A percentile compares a stretch with the other conserved stretches of the same genome.
Conservation (phyloP, 2,797 vertebrate species). For the Sciaenops ocellatus region DNA sequence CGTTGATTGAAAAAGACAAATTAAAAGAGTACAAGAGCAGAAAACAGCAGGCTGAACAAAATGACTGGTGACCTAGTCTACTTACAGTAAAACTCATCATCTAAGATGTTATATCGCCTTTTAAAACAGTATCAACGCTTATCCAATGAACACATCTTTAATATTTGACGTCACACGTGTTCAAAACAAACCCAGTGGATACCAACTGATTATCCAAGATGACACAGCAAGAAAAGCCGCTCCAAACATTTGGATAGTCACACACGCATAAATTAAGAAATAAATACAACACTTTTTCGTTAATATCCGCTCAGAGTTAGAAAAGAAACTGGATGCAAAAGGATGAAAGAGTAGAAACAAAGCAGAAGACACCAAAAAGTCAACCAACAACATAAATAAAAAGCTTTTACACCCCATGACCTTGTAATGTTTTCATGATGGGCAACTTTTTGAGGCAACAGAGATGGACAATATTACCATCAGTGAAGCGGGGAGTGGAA, state of each 20-base stretch:
- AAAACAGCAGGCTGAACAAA: slow-evolving; percentile 48
- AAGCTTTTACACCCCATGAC: slow-evolving; percentile 23
- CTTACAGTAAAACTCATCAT: slow-evolving; percentile 49
- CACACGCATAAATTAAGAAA: slow-evolving; percentile 78
- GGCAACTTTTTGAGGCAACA: slow-evolving; percentile 37
- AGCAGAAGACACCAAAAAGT: slow-evolving; percentile 17
- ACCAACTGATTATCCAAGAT: slow-evolving; percentile 48
- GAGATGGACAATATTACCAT: slow-evolving; percentile 8
- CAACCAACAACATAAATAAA: slow-evolving; percentile 36
- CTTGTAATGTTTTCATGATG: slow-evolving; percentile 13
- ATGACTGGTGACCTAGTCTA: slow-evolving; percentile 19
- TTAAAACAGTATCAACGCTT: slow-evolving; percentile 42
- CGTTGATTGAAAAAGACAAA: slow-evolving; percentile 37
- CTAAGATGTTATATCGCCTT: slow-evolving; percentile 27
- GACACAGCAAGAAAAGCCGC: slow-evolving; percentile 56
- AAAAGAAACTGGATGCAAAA: slow-evolving; percentile 30
- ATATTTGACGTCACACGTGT: slow-evolving; percentile 23
- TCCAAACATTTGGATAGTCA: slow-evolving; percentile 68
- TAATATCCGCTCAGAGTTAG: slow-evolving; percentile 43
- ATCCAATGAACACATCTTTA: slow-evolving; percentile 12
- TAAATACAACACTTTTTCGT: slow-evolving; percentile 71
- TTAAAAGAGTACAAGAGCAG: slow-evolving; percentile 21
- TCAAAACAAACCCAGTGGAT: slow-evolving; percentile 51
- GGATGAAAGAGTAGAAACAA: slow-evolving; percentile 37
- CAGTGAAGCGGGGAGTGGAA: slow-evolving; percentile 2